Percentiles rank a stretch among this genome's conserved stretches.
phyloP scores from a whole-genome alignment of 2,113 vertebrate genomes.

The Lepisosteus osseus region DNA sequence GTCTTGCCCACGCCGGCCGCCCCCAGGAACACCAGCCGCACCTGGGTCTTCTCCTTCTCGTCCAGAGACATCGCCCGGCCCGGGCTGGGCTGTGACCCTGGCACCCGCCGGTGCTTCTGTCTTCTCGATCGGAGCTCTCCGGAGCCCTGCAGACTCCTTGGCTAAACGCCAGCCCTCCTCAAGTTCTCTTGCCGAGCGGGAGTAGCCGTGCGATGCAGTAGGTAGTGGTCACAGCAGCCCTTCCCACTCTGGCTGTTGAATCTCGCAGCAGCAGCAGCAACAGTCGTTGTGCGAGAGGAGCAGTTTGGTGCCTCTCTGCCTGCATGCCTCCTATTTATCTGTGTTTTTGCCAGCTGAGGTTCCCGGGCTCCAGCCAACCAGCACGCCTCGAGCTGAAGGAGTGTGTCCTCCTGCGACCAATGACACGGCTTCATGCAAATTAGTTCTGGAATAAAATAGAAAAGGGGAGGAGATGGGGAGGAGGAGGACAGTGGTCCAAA shows the following conservation, averaged over 20 bases:
- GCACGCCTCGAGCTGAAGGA: conserved; percentile 37
- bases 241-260: too few relatives aligned
- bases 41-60: conserved; percentile 80
- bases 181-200: too few relatives aligned
- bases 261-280: background rate
- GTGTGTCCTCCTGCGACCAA: conserved; percentile 37
- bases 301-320: conserved; percentile 24
- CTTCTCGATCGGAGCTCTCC: background rate
- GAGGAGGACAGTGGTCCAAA: background rate
- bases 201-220: too few relatives aligned
- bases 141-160: background rate
- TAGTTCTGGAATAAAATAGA: background rate
- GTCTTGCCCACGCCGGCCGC: conserved; percentile 86
- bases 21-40: conserved; percentile 82
- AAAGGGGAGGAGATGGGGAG: conserved; percentile 16
- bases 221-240: too few relatives aligned
- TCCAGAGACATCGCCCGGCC: conserved; percentile 70
- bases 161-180: too few relatives aligned
- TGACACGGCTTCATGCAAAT: conserved; percentile 46
- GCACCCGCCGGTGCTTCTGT: background rate
- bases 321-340: conserved; percentile 47
- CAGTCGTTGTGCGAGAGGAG: background rate
- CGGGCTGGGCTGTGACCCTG: background rate
- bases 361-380: conserved; percentile 43
- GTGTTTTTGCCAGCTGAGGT: conserved; percentile 42